Conservation (phyloP, 2,797 vertebrate species). For the Chaetodon trifasciatus region DNA sequence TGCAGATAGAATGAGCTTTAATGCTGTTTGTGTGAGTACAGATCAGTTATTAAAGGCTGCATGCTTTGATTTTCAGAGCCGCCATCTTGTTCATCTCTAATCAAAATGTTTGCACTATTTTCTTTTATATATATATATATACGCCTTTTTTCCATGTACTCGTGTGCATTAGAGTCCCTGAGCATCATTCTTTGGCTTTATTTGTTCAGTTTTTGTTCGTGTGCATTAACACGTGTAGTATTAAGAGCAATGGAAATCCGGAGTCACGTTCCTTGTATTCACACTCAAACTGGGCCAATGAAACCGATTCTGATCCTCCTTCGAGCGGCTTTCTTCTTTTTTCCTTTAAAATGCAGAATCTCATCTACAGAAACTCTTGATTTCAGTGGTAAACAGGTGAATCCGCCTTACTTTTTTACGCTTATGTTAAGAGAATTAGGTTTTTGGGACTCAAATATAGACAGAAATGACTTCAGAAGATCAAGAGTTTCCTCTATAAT, state of each 20-base stretch:
- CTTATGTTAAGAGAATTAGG: background rate
- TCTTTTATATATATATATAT: no score
- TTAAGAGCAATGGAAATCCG: no score
- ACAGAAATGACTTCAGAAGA: background rate
- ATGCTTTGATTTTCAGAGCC: background rate
- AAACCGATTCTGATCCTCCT: background rate
- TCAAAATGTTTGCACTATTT: background rate
- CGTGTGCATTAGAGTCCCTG: no score
- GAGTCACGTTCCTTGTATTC: no score
- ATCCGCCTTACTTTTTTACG: background rate
- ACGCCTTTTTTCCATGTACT: no score
- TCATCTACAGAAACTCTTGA: background rate
- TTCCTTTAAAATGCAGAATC: background rate
- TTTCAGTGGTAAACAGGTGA: background rate
- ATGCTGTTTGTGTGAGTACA: no score
- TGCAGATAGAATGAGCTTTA: background rate
- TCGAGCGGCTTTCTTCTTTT: background rate
- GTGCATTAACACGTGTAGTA: no score
- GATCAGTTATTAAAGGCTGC: background rate
- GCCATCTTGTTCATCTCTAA: no score
- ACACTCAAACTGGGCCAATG: no score
- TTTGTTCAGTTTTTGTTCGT: no score
- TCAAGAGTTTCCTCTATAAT: slow-evolving; percentile 7
- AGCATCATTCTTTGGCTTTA: no score
- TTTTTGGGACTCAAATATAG: background rate